These are phyloP conservation scores for Myioborus miniatus DNA, from an alignment of 2,797 vertebrate genomes.

Conservation along the genomic window DNA sequence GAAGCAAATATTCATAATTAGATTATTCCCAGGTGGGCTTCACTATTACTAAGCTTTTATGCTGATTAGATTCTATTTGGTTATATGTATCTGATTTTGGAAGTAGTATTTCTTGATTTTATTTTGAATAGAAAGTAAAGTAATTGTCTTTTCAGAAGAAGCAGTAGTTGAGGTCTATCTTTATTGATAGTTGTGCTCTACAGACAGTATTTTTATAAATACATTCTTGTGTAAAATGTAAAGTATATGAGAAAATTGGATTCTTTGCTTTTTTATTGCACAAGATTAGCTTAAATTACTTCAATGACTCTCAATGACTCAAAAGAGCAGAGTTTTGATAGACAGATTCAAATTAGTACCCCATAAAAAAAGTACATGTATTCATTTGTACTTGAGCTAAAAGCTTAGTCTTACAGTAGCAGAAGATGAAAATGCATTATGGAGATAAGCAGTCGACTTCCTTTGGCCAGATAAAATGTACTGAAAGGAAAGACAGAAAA, in stretches of 20 bases:
- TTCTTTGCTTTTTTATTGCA: constrained; percentile 33
- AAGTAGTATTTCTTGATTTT: background rate
- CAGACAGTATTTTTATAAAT: background rate
- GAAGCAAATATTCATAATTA: background rate
- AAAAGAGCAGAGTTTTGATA: constrained; percentile 29
- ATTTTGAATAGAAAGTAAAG: background rate
- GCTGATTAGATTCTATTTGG: background rate
- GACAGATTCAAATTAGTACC: constrained; percentile 38
- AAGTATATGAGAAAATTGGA: background rate
- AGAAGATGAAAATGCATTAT: constrained; percentile 48
- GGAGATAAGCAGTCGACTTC: constrained; percentile 47
- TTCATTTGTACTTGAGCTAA: constrained; percentile 27
- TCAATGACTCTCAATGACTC: background rate
- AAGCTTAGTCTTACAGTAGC: constrained; percentile 42
- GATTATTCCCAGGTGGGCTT: background rate
- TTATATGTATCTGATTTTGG: background rate
- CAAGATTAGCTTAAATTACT: constrained; percentile 9
- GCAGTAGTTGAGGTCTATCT: background rate
- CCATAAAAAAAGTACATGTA: constrained; percentile 24
- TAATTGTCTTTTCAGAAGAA: background rate
- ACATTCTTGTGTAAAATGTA: background rate
- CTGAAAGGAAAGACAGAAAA: constrained; percentile 6
- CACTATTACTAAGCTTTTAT: background rate
- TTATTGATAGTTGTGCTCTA: background rate
- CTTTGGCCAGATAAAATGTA: constrained; percentile 46